A percentile compares a stretch with the other conserved stretches of the same genome.
Conservation (phyloP, 2,888 invertebrate genomes). For the Acleris emargana region DNA sequence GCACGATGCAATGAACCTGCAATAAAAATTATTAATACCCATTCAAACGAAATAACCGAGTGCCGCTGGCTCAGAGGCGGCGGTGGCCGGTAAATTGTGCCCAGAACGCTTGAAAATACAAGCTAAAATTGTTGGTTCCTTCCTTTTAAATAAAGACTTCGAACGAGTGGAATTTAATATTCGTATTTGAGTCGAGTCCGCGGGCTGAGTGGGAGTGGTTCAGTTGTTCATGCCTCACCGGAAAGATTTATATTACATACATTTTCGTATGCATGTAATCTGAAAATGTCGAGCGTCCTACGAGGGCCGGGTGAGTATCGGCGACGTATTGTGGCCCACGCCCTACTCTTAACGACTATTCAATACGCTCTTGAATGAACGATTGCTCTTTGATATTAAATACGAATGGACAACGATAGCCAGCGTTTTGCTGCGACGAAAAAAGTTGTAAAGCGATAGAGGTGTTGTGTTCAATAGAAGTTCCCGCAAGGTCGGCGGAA, state of each 20-base stretch:
- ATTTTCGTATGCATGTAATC: constrained; percentile 81
- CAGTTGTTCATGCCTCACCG: constrained; percentile 79
- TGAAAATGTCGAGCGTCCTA: constrained; percentile 73
- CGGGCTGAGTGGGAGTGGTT: constrained; percentile 79
- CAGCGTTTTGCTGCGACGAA: constrained; percentile 60
- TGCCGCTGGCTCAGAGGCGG: constrained; percentile 48
- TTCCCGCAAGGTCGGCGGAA: constrained; percentile 54
- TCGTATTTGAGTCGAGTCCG: constrained; percentile 71
- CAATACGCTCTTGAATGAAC: constrained; percentile 79
- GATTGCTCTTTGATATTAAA: constrained; percentile 80
- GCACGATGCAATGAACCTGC: constrained; percentile 76
- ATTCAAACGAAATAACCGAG: constrained; percentile 64
- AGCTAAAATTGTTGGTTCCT: constrained; percentile 65
- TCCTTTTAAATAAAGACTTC: constrained; percentile 74
- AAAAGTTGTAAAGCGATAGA: constrained; percentile 77
- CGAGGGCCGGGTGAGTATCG: constrained; percentile 44
- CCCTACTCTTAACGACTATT: constrained; percentile 80
- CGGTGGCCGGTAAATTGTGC: constrained; percentile 55
- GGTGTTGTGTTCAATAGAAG: constrained; percentile 56
- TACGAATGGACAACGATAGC: constrained; percentile 71
- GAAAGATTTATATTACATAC: constrained; percentile 84
- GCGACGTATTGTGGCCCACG: constrained; percentile 72
- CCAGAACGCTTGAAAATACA: constrained; percentile 62
- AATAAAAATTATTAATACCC: constrained; percentile 81
- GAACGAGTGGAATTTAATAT: constrained; percentile 80